Percentiles rank a stretch among this genome's conserved stretches.
These are phyloP conservation scores for Drosophila obscura DNA, from an alignment of 1,140 invertebrate genomes.

Conservation along the genomic window DNA sequence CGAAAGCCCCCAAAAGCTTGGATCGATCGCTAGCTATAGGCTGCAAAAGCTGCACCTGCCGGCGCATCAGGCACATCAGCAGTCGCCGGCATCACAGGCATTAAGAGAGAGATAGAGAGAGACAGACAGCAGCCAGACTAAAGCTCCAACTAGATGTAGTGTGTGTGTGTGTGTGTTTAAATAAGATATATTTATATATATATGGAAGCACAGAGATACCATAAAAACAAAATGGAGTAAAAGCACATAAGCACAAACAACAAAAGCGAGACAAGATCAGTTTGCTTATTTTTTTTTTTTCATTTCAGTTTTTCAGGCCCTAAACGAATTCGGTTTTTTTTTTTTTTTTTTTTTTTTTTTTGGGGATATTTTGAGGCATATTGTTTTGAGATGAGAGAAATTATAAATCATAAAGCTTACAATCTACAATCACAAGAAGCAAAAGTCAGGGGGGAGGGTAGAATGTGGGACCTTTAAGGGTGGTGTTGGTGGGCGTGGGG, in stretches of 20 bases:
- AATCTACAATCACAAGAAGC: conserved; percentile 73
- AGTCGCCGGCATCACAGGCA: conserved; percentile 5
- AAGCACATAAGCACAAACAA: conserved; percentile 74
- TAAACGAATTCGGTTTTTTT: conserved; percentile 8
- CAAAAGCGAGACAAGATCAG: conserved; percentile 74
- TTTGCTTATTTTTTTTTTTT: conserved; percentile 5
- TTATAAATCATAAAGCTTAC: conserved; percentile 60
- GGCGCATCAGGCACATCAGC: too few relatives aligned
- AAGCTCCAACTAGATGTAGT: conserved; percentile 35
- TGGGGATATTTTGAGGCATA: background rate
- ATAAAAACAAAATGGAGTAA: conserved; percentile 53
- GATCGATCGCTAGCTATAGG: too few relatives aligned
- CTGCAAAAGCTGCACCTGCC: too few relatives aligned
- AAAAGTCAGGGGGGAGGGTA: conserved; percentile 28
- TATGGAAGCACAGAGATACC: conserved; percentile 64
- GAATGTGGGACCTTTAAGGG: background rate
- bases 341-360: conserved; percentile 4
- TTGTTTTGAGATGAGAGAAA: conserved; percentile 31
- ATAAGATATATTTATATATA: conserved; percentile 21
- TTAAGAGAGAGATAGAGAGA: conserved; percentile 26
- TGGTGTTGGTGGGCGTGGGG: background rate
- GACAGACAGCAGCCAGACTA: conserved; percentile 45
- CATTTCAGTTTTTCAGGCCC: conserved; percentile 26
- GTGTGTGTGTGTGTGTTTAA: conserved; percentile 34
- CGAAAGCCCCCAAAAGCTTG: conserved; percentile 20